Conservation (phyloP, 2,797 vertebrate species). For the Odontamblyopus lacepedii region DNA sequence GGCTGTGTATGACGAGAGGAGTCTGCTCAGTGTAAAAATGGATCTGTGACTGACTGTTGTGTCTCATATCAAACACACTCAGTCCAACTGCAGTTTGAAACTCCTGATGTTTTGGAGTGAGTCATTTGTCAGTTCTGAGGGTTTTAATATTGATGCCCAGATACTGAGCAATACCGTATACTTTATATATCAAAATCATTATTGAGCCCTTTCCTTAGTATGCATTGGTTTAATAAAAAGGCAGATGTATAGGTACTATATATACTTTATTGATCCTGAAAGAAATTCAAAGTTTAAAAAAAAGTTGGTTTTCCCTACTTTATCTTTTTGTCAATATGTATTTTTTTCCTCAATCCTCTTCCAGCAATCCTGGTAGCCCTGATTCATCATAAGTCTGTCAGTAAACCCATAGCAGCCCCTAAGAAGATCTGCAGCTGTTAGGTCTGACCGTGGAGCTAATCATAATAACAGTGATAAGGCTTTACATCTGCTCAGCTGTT, state of each 20-base stretch:
- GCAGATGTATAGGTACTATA: too few species aligned
- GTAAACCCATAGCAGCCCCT: slow-evolving; percentile 67
- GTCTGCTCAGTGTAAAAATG: slow-evolving; percentile 72
- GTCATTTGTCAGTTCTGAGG: neutral
- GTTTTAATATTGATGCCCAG: too few species aligned
- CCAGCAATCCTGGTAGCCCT: slow-evolving; percentile 61
- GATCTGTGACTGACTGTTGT: slow-evolving; percentile 68
- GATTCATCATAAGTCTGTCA: slow-evolving; percentile 66
- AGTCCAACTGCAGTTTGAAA: slow-evolving; percentile 66
- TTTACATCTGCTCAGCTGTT: slow-evolving; percentile 47
- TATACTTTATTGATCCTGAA: too few species aligned
- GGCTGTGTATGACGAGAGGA: slow-evolving; percentile 14
- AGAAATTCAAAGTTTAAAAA: too few species aligned
- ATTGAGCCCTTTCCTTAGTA: neutral
- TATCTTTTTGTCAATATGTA: slow-evolving; percentile 32
- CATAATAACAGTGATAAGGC: slow-evolving; percentile 27
- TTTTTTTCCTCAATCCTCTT: slow-evolving; percentile 60
- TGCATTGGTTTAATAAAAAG: slow-evolving; percentile 32
- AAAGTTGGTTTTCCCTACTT: slow-evolving; percentile 25
- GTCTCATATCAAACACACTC: slow-evolving; percentile 67
- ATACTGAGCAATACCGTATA: too few species aligned
- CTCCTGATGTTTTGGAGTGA: slow-evolving; percentile 23
- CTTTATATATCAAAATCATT: too few species aligned
- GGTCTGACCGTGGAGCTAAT: slow-evolving; percentile 38
- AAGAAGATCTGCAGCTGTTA: slow-evolving; percentile 51